These are phyloP conservation scores for Apaloderma vittatum DNA, from an alignment of 2,113 vertebrate species.

Conservation along the genomic window DNA sequence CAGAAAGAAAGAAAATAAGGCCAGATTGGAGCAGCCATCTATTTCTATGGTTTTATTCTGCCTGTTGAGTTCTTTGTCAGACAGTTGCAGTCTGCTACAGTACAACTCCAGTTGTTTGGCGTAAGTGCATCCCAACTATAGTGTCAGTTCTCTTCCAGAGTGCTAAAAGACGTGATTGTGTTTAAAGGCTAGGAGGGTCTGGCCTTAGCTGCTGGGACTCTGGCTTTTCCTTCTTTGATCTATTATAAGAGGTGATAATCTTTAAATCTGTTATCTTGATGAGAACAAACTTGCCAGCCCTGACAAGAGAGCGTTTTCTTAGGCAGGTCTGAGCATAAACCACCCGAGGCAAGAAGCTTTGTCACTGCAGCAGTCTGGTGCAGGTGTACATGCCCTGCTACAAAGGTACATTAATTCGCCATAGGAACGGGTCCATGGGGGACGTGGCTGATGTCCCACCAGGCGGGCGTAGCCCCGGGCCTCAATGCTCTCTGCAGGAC, in stretches of 20 bases:
- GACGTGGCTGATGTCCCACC: neutral
- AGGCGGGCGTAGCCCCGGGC: neutral
- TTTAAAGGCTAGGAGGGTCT: neutral
- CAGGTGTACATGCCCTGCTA: neutral
- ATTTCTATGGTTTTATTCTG: neutral
- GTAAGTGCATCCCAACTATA: neutral
- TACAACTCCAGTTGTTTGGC: neutral
- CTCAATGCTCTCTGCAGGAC: neutral
- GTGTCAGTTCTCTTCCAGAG: neutral
- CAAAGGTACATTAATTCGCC: neutral
- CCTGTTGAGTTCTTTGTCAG: conserved; percentile 14
- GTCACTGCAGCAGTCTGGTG: neutral
- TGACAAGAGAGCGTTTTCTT: neutral
- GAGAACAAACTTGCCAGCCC: neutral
- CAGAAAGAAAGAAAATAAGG: conserved; percentile 8
- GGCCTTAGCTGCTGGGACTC: neutral
- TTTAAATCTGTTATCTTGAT: neutral
- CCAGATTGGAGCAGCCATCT: neutral
- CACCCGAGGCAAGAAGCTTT: neutral
- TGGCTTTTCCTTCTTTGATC: neutral
- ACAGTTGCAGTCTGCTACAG: neutral
- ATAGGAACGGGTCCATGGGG: neutral
- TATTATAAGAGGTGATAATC: neutral
- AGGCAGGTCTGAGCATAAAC: neutral
- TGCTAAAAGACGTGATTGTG: neutral